These are phyloP conservation scores for Cardiocondyla obscurior DNA, from an alignment of 1,140 invertebrate genomes.

Conservation along the genomic window DNA sequence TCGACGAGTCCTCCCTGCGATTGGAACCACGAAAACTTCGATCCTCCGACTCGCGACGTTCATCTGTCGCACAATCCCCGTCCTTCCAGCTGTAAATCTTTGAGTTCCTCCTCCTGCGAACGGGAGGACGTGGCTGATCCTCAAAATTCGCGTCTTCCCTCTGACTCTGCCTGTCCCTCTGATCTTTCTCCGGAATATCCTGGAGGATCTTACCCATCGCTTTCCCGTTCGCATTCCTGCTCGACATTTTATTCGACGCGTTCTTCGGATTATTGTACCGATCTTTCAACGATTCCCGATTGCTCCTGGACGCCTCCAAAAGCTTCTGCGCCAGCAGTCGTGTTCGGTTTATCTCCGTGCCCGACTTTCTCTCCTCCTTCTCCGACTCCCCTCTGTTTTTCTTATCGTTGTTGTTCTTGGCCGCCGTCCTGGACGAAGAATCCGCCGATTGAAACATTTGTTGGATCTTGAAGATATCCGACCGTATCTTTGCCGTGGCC, in stretches of 20 bases:
- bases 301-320: slow-evolving; percentile 63
- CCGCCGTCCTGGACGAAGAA: neutral
- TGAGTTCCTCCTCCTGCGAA: slow-evolving; percentile 58
- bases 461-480: slow-evolving; percentile 71
- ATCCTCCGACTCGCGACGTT: neutral
- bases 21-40: neutral
- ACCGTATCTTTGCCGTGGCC: slow-evolving; percentile 73
- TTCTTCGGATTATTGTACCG: slow-evolving; percentile 59
- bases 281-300: slow-evolving; percentile 63
- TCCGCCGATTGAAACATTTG: slow-evolving; percentile 71
- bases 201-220: slow-evolving; percentile 20
- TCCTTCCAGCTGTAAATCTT: slow-evolving; percentile 35
- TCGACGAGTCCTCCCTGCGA: slow-evolving; percentile 11
- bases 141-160: slow-evolving; percentile 41
- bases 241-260: neutral
- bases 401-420: slow-evolving; percentile 35
- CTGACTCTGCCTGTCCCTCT: slow-evolving; percentile 23
- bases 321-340: slow-evolving; percentile 69
- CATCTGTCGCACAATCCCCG: neutral
- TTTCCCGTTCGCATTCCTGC: slow-evolving; percentile 40
- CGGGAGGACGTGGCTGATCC: slow-evolving; percentile 55
- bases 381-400: slow-evolving; percentile 32
- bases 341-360: slow-evolving; percentile 63
- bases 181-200: slow-evolving; percentile 12
- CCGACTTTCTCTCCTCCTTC: slow-evolving; percentile 52